Percentiles rank a stretch among this genome's conserved stretches.
Evolutionary conservation across 1,140 invertebrate species (phyloP).

Genomic region (Diprion similis): DNA sequence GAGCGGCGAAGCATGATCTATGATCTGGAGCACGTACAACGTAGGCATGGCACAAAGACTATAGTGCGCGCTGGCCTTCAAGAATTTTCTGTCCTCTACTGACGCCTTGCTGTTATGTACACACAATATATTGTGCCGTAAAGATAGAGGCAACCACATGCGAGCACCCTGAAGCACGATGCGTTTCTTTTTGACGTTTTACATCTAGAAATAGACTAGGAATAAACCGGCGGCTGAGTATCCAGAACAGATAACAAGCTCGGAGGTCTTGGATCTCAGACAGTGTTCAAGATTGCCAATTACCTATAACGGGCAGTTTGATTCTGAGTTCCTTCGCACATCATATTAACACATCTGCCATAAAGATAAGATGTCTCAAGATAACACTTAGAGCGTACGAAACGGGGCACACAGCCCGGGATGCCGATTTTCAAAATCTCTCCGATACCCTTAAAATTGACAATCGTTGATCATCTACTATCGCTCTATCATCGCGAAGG

Average conservation of each 20-base stretch:
- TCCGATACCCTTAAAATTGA: too few relatives aligned
- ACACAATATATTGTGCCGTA: background rate
- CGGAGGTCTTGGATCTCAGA: background rate
- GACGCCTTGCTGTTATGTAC: background rate
- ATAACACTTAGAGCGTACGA: background rate
- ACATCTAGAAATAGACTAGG: background rate
- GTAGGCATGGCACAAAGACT: too few relatives aligned
- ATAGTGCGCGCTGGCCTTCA: too few relatives aligned
- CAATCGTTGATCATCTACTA: background rate
- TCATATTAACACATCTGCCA: conserved; percentile 40
- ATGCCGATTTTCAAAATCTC: too few relatives aligned
- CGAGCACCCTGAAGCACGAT: background rate
- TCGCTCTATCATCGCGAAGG: too few relatives aligned
- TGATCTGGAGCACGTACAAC: background rate
- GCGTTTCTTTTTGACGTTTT: background rate
- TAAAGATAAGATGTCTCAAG: background rate
- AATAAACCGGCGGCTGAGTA: background rate
- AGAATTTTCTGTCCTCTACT: background rate
- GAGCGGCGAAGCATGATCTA: background rate
- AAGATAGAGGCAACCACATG: background rate
- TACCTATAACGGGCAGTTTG: conserved; percentile 55
- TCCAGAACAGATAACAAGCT: background rate
- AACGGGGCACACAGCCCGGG: background rate
- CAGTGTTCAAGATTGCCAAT: conserved; percentile 50
- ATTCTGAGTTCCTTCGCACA: conserved; percentile 37